Percentiles rank a stretch among this genome's conserved stretches.
These are phyloP conservation scores for Eospalax fontanierii DNA, from an alignment of 2,797 vertebrate species.

Conservation along the genomic window DNA sequence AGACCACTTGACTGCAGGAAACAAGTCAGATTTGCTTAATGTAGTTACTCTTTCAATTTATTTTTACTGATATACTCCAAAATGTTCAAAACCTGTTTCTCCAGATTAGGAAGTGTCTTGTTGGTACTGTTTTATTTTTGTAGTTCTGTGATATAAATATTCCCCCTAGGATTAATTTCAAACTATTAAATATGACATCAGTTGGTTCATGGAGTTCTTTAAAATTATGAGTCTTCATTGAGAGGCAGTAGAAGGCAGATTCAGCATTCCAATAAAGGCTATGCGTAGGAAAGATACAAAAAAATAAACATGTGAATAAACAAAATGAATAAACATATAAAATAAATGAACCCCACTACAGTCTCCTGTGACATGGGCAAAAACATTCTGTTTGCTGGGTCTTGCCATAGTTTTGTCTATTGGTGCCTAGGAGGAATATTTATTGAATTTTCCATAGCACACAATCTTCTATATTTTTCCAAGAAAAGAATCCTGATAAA, in stretches of 20 bases:
- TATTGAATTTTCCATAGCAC: neutral
- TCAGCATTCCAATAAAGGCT: neutral
- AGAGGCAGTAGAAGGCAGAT: neutral
- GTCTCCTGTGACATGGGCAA: neutral
- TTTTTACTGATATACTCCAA: neutral
- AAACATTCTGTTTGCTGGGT: neutral
- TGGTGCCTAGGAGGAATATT: neutral
- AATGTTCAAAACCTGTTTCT: neutral
- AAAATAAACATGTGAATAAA: neutral
- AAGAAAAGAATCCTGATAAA: neutral
- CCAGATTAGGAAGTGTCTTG: neutral
- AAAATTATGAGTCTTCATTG: neutral
- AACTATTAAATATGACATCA: neutral
- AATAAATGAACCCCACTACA: neutral
- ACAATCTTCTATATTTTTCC: neutral
- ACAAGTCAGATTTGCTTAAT: neutral
- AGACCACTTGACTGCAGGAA: neutral
- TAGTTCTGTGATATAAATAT: conserved; percentile 46
- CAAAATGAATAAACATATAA: neutral
- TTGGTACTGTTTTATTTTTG: neutral
- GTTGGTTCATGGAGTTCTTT: neutral
- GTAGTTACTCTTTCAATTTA: neutral
- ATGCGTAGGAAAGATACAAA: neutral
- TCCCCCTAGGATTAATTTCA: neutral
- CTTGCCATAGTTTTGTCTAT: neutral